phyloP scores from a whole-genome alignment of 2,113 vertebrate species.

The Arvicanthis niloticus region DNA sequence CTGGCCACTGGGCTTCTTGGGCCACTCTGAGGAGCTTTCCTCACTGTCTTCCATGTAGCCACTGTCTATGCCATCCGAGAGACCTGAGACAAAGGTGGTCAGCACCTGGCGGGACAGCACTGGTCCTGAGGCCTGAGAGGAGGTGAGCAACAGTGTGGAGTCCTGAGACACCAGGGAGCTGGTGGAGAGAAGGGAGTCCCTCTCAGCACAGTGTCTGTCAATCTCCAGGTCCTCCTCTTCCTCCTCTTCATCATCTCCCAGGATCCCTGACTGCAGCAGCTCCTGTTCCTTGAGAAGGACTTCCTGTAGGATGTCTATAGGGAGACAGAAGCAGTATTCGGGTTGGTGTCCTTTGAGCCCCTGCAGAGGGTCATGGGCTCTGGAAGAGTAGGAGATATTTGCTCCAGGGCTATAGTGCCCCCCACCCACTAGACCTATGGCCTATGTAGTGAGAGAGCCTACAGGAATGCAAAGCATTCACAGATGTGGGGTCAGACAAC shows the following conservation, averaged over 20 bases:
- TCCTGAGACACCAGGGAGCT: slow-evolving; percentile 86
- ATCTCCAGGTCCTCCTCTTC: slow-evolving; percentile 86
- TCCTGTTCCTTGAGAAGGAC: slow-evolving; percentile 92
- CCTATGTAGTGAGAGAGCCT: background rate
- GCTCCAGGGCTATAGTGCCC: background rate
- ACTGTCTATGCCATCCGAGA: slow-evolving; percentile 93
- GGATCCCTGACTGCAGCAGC: slow-evolving; percentile 79
- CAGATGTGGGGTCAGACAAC: background rate
- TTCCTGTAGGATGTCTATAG: slow-evolving; percentile 92
- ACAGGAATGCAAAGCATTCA: background rate
- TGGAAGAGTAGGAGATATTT: background rate
- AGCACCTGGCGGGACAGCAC: slow-evolving; percentile 87
- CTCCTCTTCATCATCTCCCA: slow-evolving; percentile 84
- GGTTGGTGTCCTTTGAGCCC: background rate
- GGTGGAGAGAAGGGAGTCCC: slow-evolving; percentile 87
- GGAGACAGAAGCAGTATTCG: accelerated
- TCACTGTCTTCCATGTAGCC: slow-evolving; percentile 94
- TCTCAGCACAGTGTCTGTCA: slow-evolving; percentile 41
- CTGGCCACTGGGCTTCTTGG: slow-evolving; percentile 68
- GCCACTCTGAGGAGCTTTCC: slow-evolving; percentile 85
- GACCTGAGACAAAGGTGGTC: slow-evolving; percentile 90
- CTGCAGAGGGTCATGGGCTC: background rate
- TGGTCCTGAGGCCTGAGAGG: slow-evolving; percentile 88
- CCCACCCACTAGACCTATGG: background rate
- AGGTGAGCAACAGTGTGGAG: slow-evolving; percentile 86